A percentile compares a stretch with the other conserved stretches of the same genome.
Conservation (phyloP, 1,140 invertebrate genomes). For the Pogonognathellus flavescens region DNA sequence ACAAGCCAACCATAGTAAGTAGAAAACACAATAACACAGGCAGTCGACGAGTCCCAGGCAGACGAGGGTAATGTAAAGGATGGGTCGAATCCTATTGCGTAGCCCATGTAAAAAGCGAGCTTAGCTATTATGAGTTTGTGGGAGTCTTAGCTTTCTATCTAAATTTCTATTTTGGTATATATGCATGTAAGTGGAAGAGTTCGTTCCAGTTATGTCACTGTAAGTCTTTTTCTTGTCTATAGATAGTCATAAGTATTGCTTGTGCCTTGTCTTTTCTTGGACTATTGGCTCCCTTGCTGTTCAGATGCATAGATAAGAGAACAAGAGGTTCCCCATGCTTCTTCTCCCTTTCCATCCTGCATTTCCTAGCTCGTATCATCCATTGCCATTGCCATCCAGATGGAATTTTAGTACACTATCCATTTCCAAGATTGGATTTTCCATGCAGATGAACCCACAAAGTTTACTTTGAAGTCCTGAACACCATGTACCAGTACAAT, state of each 20-base stretch:
- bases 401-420: slow-evolving; percentile 53
- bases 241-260: slow-evolving; percentile 30
- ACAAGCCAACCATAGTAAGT: neutral
- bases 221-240: slow-evolving; percentile 15
- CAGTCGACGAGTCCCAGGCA: neutral
- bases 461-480: slow-evolving; percentile 49
- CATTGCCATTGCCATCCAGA: slow-evolving; percentile 47
- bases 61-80: neutral
- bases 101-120: neutral
- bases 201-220: slow-evolving; percentile 30
- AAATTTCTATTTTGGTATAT: neutral
- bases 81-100: slow-evolving; percentile 3
- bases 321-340: neutral
- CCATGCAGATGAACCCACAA: slow-evolving; percentile 62
- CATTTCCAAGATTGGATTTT: slow-evolving; percentile 62
- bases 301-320: neutral
- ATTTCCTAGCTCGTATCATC: slow-evolving; percentile 5
- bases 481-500: slow-evolving; percentile 44
- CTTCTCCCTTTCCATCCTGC: neutral
- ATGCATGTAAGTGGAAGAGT: neutral
- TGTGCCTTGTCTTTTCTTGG: slow-evolving; percentile 38
- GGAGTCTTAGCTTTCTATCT: neutral
- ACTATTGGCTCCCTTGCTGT: slow-evolving; percentile 3
- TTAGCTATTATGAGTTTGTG: neutral
- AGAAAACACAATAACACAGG: neutral